These are phyloP conservation scores for Proales similis DNA, from an alignment of 1,140 invertebrate species.

Conservation along the genomic window DNA sequence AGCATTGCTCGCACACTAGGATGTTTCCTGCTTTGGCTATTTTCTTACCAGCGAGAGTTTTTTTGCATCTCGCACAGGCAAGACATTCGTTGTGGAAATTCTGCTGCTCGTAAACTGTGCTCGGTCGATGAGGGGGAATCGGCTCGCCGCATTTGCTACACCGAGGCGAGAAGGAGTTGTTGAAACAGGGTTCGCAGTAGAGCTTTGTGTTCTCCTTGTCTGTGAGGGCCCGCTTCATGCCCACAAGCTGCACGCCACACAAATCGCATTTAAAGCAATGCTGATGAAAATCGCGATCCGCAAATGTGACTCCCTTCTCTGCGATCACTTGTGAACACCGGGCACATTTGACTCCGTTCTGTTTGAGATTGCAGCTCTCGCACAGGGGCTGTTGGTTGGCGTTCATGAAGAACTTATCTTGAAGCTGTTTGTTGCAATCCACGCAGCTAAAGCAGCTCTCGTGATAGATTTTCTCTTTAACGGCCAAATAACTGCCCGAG, in stretches of 20 bases:
- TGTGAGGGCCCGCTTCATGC: conserved; percentile 27
- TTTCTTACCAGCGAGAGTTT: conserved; percentile 21
- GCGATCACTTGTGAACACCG: conserved; percentile 4
- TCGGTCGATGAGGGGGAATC: conserved; percentile 11
- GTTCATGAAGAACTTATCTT: neutral
- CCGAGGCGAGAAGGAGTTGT: neutral
- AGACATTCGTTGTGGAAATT: conserved; percentile 34
- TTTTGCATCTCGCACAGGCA: conserved; percentile 24
- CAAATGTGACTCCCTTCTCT: conserved; percentile 27
- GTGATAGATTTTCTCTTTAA: neutral
- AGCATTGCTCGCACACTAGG: conserved; percentile 19
- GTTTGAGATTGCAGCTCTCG: neutral
- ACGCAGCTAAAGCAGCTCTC: conserved; percentile 13
- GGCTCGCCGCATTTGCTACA: conserved; percentile 29
- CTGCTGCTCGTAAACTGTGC: conserved; percentile 23
- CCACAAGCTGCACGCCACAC: neutral
- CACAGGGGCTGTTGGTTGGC: neutral
- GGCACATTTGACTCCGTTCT: conserved; percentile 4
- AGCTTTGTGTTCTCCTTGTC: conserved; percentile 16
- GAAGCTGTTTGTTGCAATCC: neutral
- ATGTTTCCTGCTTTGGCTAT: conserved; percentile 21
- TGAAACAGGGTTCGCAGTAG: conserved; percentile 34
- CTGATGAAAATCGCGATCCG: conserved; percentile 15
- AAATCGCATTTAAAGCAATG: conserved; percentile 13
- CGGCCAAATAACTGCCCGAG: conserved; percentile 3